phyloP scores from a whole-genome alignment of 2,888 invertebrate species.

The Deroplatys truncata region DNA sequence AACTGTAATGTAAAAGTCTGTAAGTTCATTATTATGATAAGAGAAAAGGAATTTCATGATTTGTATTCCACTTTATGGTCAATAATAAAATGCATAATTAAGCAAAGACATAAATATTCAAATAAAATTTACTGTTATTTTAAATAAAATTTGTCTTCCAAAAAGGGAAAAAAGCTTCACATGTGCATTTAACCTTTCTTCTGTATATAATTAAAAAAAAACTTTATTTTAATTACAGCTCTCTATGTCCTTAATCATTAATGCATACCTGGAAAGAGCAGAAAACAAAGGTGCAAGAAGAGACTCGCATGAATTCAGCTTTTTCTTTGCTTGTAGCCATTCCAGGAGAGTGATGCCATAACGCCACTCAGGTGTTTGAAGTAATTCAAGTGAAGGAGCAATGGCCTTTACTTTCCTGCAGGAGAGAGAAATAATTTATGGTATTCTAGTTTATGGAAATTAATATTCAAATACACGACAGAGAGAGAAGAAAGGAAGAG shows the following conservation, averaged over 20 bases:
- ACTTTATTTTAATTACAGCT: too few species aligned
- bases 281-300: slow-evolving; percentile 75
- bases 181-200: too few species aligned
- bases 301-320: slow-evolving; percentile 60
- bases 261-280: slow-evolving; percentile 58
- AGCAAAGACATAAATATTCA: too few species aligned
- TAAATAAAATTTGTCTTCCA: too few species aligned
- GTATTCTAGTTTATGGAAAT: background rate
- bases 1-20: too few species aligned
- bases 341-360: slow-evolving; percentile 76
- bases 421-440: background rate
- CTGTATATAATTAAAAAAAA: too few species aligned
- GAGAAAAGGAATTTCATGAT: background rate
- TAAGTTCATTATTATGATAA: background rate
- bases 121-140: too few species aligned
- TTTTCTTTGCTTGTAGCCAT: slow-evolving; percentile 79
- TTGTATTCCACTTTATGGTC: background rate
- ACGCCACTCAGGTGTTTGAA: slow-evolving; percentile 69
- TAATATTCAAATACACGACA: background rate
- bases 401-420: slow-evolving; percentile 19
- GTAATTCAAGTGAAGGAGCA: slow-evolving; percentile 53
- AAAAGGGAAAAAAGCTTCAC: too few species aligned
- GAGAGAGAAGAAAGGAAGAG: background rate
- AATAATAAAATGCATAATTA: background rate
- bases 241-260: background rate